Evolutionary conservation across 2,797 vertebrate genomes (phyloP), one percentile per base, ranked within the genome.

Genomic region (Accipiter badius): DNA sequence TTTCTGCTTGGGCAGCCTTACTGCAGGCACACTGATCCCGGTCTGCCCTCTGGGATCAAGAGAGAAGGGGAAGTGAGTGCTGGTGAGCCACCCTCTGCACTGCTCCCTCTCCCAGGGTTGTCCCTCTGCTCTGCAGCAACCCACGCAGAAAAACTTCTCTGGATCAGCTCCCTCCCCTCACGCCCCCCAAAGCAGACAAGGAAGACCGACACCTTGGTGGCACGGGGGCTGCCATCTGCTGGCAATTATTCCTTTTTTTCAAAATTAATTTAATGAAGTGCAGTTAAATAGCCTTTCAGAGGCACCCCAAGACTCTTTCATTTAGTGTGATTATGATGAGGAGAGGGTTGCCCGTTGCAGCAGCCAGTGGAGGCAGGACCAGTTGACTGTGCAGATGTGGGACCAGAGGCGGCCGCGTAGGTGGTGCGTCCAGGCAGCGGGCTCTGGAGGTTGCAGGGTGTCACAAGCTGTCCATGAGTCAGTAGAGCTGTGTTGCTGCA

Each of bases 371-470:
- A 44, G 62, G 54, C n/a, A 61, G 73, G 37, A 29, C 31, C 11
- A 20, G n/a, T 6, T 50, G 66, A n/a, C 42, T 3, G 1, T 11
- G 39, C 25, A 65, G 72, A 25, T 0, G 0, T 40, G 47, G 28
- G n/a, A 29, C 0, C 3, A 73, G 65, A 9, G 37, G 2, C 11
- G 20, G 79, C 44, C 7, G 2, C 0, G 2, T 70, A 44, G 39
- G 59, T 55, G 77, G 31, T 73, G 20, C 1, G 0, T n/a, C 7
- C 62, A 35, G 17, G n/a, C 19, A 66, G 24, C 0, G 6, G 25
- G 44, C 19, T 76, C 66, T 52, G 83, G 66, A 37, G 26, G 62
- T 39, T 76, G 46, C n/a, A n/a, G 73, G 28, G n/a, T 73, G 40
- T 42, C 93, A 57, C 73, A 70, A 59, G 25, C 59, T 44, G 35